Conservation (phyloP, 92 coral and sea anemone genomes). For the Heteractis magnifica region DNA sequence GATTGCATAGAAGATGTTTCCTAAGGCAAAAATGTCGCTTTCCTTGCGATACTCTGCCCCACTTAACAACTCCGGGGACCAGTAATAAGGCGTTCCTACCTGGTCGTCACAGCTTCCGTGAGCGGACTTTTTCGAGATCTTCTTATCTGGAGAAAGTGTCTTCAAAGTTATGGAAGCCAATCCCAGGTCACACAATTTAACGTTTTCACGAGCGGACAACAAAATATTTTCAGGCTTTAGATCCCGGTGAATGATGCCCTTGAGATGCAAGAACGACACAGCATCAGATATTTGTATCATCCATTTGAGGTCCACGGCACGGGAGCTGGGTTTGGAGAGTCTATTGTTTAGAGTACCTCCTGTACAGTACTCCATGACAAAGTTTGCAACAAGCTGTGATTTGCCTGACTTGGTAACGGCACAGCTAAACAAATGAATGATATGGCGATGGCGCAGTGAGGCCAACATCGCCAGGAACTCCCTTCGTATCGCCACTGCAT, state of each 20-base stretch:
- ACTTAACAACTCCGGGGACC: slow-evolving; percentile 69
- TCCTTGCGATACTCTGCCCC: slow-evolving; percentile 58
- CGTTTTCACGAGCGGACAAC: slow-evolving; percentile 55
- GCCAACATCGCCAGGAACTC: slow-evolving; percentile 47
- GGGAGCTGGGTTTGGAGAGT: slow-evolving; percentile 60
- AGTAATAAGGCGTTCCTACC: slow-evolving; percentile 42
- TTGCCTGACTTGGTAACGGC: slow-evolving; percentile 24
- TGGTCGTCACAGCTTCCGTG: slow-evolving; percentile 3
- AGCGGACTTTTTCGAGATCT: not conserved
- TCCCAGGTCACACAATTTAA: slow-evolving; percentile 87
- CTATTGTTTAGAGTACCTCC: slow-evolving; percentile 76
- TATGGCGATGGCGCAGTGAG: slow-evolving; percentile 35
- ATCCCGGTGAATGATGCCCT: slow-evolving; percentile 74
- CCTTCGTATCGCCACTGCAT: slow-evolving; percentile 30
- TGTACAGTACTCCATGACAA: slow-evolving; percentile 68
- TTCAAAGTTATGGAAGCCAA: slow-evolving; percentile 51
- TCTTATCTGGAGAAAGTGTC: slow-evolving; percentile 7
- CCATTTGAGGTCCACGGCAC: slow-evolving; percentile 66
- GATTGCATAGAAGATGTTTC: slow-evolving; percentile 71
- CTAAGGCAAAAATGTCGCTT: slow-evolving; percentile 79
- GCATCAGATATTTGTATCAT: slow-evolving; percentile 84
- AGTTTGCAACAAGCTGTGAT: slow-evolving; percentile 40
- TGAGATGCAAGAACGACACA: slow-evolving; percentile 58
- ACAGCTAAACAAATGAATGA: slow-evolving; percentile 44
- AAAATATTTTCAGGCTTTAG: slow-evolving; percentile 84